Evolutionary conservation across 2,113 vertebrate species (phyloP).

Genomic region (Pelecanoides urinatrix): DNA sequence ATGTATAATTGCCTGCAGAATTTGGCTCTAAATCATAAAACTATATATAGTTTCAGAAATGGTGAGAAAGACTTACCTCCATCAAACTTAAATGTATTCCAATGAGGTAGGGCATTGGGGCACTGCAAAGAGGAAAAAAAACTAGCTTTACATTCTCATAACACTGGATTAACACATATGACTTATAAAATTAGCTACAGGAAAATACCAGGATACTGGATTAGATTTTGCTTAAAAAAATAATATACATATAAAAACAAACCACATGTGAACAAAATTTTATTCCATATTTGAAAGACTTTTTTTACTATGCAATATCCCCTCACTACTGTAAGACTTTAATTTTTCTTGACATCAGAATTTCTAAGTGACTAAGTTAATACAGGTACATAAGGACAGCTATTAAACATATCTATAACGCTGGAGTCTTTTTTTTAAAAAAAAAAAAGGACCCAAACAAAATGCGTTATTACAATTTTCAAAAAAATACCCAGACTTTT

Average conservation of each 20-base stretch:
- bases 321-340: neutral
- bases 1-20: neutral
- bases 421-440: neutral
- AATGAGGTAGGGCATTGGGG: constrained; percentile 90
- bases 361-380: neutral
- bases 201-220: neutral
- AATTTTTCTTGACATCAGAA: neutral
- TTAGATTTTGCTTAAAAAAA: constrained; percentile 59
- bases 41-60: neutral
- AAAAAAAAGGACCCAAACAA: too few relatives aligned
- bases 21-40: neutral
- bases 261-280: neutral
- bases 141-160: constrained; percentile 57
- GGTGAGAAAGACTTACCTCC: constrained; percentile 77
- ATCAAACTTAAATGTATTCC: constrained; percentile 87
- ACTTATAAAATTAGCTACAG: neutral
- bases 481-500: neutral
- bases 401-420: neutral
- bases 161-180: neutral
- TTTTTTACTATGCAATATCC: neutral
- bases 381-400: neutral
- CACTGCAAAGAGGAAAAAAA: constrained; percentile 76
- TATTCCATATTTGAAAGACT: neutral
- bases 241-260: neutral
- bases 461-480: neutral